Evolutionary conservation across 2,113 vertebrate genomes (phyloP).

Genomic region (Elgaria multicarinata): DNA sequence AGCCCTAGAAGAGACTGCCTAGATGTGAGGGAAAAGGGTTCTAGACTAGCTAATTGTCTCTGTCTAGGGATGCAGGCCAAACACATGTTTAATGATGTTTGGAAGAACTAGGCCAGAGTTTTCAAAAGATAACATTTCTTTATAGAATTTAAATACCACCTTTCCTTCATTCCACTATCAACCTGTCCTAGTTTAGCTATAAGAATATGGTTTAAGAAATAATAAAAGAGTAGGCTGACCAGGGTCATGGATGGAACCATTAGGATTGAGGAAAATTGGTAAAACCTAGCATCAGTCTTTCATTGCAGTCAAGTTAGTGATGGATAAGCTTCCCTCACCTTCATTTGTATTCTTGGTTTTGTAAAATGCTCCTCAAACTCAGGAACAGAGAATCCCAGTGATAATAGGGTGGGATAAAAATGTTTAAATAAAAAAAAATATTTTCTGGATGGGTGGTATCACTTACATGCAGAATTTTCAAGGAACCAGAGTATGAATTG

Average conservation of each 20-base stretch:
- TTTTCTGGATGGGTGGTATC: background rate
- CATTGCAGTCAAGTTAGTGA: background rate
- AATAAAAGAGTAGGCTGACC: too few relatives aligned
- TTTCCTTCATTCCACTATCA: background rate
- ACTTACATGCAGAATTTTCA: background rate
- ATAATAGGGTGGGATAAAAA: too few relatives aligned
- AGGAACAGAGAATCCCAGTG: too few relatives aligned
- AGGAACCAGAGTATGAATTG: background rate
- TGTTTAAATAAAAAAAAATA: too few relatives aligned
- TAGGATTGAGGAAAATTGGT: background rate
- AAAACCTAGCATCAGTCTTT: background rate
- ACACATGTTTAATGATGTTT: too few relatives aligned
- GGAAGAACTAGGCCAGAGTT: background rate
- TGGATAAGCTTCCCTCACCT: background rate
- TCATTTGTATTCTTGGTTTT: background rate
- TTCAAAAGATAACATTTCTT: too few relatives aligned
- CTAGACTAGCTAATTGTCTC: background rate
- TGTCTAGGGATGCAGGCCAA: too few relatives aligned
- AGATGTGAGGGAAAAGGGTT: background rate
- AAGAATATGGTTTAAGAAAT: background rate
- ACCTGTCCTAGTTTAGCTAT: background rate
- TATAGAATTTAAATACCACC: background rate
- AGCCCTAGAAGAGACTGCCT: too few relatives aligned
- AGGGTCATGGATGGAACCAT: background rate
- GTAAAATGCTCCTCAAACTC: background rate